Base-by-base conservation (phyloP, 1,140 invertebrate genomes). In the Bombus terrestris region DNA sequence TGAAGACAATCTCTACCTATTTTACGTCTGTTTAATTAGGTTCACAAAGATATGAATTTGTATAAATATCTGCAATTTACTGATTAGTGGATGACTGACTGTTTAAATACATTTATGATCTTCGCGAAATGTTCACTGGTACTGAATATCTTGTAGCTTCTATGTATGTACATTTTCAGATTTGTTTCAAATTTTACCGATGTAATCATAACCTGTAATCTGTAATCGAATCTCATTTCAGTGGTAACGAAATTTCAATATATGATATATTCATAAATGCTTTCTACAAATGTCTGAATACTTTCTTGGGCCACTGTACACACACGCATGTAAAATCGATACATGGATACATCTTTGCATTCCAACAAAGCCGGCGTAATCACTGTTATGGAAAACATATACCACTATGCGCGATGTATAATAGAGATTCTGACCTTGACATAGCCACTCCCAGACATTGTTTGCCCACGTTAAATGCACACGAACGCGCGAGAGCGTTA, bases 401-500 rank as follows among this genome's bases (percentile, higher is more conserved):
- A 18, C 28, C 81, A 75, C 79, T 89, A 76, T 88, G 78, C 81
- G 80, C 72, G 59, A 72, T 72, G 57, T 64, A 89, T 80, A 91
- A 89, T 89, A 76, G 83, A 72, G 75, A 88, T 80, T 59, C 79
- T 83, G 69, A 88, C 88, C 88, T 89, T 89, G 92, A 91, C 92
- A 93, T 93, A 93, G 92, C 92, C 92, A 90, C 92, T 92, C 92
- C 92, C 88, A 86, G 75, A 69, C 89, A 77, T 88, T 89, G 73
- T 71, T 85, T 81, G 68, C 86, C 73, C 41, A 83, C 43, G 81
- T 68, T 76, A 83, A 83, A 64, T 57, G 62, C 81, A 81, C 18
- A 8, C 25, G 18, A 41, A 28, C n/a, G 9, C 81, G 15, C 41
- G 28, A 68, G 28, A 76, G 47, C 53, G 72, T 83, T 72, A 76